Evolutionary conservation across 1,140 invertebrate species (phyloP), one percentile per base, ranked within the genome.

Genomic region (Chlorops oryzae): DNA sequence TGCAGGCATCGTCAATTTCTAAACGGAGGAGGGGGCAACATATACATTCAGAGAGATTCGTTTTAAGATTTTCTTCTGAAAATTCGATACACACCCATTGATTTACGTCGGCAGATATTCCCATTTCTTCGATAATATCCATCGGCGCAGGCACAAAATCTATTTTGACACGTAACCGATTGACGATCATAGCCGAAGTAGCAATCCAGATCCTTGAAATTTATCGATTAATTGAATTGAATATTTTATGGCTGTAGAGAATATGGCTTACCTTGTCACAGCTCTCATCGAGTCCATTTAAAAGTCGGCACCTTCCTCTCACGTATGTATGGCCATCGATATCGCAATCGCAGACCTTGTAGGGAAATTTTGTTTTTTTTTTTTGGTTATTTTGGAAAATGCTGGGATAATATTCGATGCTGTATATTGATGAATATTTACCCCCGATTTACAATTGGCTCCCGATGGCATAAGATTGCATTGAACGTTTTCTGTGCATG

Each of bases 381-480:
- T n/a, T n/a, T n/a, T n/a, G n/a, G n/a, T n/a, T n/a, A n/a, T n/a
- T n/a, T n/a, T n/a, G n/a, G n/a, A n/a, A n/a, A n/a, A n/a, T n/a
- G n/a, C n/a, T n/a, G n/a, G n/a, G n/a, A n/a, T n/a, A n/a, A n/a
- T n/a, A n/a, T n/a, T n/a, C n/a, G n/a, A n/a, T n/a, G n/a, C n/a
- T n/a, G n/a, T n/a, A n/a, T n/a, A n/a, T n/a, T n/a, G n/a, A n/a
- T n/a, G n/a, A n/a, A n/a, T n/a, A n/a, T n/a, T n/a, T n/a, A n/a
- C n/a, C 64, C 69, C 68, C 51, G 63, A 59, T 60, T 69, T 71
- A 68, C 70, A 71, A 51, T 59, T 61, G 59, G 66, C 64, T 65
- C 70, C 70, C 51, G 69, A 64, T 65, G 68, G 70, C 68, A 71
- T 71, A 72, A 68, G 66, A 68, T 65, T 68, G 58, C 66, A 71